Evolutionary conservation across 2,888 invertebrate species (phyloP).

Genomic region (Chaitophorus viminalis): DNA sequence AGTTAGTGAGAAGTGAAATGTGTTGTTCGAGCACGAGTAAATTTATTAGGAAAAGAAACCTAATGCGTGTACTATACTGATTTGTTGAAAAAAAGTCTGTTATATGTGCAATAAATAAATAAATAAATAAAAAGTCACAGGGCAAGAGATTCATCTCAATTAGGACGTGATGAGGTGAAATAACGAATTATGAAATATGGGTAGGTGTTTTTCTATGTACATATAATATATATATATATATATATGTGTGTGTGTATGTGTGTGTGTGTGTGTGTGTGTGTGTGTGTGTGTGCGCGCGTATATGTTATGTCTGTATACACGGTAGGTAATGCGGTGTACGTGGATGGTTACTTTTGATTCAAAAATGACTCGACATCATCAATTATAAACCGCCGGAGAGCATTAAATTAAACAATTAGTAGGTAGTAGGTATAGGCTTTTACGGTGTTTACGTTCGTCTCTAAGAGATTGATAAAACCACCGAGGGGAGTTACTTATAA

Average conservation of each 20-base stretch:
- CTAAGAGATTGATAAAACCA: conserved; percentile 21
- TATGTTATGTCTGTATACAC: background rate
- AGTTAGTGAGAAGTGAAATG: background rate
- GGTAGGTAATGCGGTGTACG: no score
- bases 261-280: no score
- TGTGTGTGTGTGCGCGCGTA: no score
- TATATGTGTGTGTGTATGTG: no score
- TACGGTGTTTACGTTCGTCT: background rate
- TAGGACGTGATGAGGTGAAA: background rate
- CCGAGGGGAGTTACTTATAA: background rate
- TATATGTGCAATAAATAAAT: no score
- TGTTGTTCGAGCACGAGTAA: background rate
- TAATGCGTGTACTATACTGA: background rate
- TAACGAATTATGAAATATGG: conserved; percentile 46
- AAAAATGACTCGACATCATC: conserved; percentile 13
- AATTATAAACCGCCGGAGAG: background rate
- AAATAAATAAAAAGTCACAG: no score
- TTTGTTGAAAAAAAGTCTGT: background rate
- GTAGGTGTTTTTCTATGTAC: no score
- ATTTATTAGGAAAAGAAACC: background rate
- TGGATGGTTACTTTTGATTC: background rate
- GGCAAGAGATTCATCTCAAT: conserved; percentile 35
- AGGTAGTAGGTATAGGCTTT: background rate
- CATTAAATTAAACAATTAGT: background rate
- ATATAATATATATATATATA: no score